Evolutionary conservation across 2,797 vertebrate species (phyloP).

Genomic region (Molossus alvarezi): DNA sequence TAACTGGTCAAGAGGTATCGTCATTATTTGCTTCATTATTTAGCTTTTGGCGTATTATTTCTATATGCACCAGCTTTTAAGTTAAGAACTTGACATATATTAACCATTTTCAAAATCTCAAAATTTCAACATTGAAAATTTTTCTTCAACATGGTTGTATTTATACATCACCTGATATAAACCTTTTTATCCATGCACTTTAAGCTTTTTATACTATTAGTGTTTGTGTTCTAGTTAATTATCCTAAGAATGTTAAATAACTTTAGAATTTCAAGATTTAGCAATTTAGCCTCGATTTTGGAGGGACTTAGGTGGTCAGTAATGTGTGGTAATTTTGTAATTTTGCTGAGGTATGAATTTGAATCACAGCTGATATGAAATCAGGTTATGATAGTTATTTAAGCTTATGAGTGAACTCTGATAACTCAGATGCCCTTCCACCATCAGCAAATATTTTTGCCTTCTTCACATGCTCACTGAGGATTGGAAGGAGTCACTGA

Average conservation of each 20-base stretch:
- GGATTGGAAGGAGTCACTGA: background rate
- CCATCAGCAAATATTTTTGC: background rate
- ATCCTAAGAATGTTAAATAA: slow-evolving; percentile 6
- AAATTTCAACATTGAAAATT: background rate
- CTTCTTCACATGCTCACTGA: background rate
- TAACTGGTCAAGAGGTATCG: slow-evolving; percentile 98
- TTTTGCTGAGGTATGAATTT: slow-evolving; percentile 1
- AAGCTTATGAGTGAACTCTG: background rate
- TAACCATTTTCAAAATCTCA: background rate
- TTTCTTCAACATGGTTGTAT: background rate
- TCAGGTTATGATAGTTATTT: background rate
- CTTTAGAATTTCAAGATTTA: slow-evolving; percentile 42
- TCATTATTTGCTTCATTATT: background rate
- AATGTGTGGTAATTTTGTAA: background rate
- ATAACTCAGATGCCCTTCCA: background rate
- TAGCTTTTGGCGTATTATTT: background rate
- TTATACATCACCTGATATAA: background rate
- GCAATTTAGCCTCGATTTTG: background rate
- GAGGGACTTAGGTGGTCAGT: background rate
- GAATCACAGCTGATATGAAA: background rate
- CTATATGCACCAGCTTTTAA: background rate
- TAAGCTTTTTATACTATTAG: background rate
- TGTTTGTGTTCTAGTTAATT: slow-evolving; percentile 59
- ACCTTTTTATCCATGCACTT: background rate
- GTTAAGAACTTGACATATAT: background rate